Evolutionary conservation across 1,140 invertebrate species (phyloP), one percentile per base, ranked within the genome.

Genomic region (Dendrolimus punctatus): DNA sequence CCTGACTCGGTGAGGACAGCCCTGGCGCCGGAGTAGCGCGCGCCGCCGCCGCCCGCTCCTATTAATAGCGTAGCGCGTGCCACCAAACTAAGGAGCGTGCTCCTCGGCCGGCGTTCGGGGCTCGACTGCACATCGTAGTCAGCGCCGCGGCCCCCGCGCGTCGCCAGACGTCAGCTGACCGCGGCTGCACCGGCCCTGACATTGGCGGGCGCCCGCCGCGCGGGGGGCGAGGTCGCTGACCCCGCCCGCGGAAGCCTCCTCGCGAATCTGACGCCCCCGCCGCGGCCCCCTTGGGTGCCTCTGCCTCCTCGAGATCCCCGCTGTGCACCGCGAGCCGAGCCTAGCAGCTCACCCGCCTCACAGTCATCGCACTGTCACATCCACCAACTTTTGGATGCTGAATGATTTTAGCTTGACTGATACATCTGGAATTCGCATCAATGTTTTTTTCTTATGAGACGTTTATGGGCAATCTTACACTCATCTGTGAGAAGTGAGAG

Each of bases 1-100:
- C 95, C 95, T 96, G 95, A 96, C 95, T 96, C 83, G 75, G 79
- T 77, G 77, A 88, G 86, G 87, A 91, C 90, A 82, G 78, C 69
- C 76, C 68, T 68, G 79, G 79, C 78, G 80, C 77, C 80, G 58
- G 78, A 78, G 79, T 81, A 81, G 81, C 78, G 79, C 81, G 76
- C 75, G 75, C 67, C 65, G 75, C 66, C 73, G 56, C 64, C 75
- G 71, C 71, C 69, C 61, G 68, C 56, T 71, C 57, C 71, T 76
- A 76, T 73, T 68, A 55, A 72, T 69, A 74, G 68, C 73, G 71
- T 68, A 64, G 51, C 62, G 50, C 39, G 47, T 10, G 45, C 46
- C 51, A 57, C 62, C 56, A 42, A 42, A 42, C 51, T 49, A 57
- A 63, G 66, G 59, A 54, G 66, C 77, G 76, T 74, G 68, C 64